Conservation (phyloP, 2,797 vertebrate genomes). For the Sebastes steindachneri region DNA sequence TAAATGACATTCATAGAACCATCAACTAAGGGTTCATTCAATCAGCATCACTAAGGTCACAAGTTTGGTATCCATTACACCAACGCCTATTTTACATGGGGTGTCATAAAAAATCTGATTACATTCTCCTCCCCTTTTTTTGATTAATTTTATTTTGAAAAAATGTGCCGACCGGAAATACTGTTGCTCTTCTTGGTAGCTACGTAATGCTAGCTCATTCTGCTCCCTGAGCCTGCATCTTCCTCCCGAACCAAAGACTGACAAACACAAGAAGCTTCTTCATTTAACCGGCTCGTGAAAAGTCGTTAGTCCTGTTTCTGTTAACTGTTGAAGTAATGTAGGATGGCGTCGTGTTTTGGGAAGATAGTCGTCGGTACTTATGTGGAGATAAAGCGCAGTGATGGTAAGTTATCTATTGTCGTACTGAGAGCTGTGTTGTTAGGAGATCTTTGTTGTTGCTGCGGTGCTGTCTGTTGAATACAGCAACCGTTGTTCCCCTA, state of each 20-base stretch:
- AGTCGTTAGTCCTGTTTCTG: constrained; percentile 29
- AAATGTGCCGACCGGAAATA: constrained; percentile 42
- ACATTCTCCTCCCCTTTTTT: too few species aligned
- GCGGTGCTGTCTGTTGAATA: constrained; percentile 60
- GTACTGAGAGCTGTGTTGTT: constrained; percentile 60
- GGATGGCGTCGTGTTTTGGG: constrained; percentile 93
- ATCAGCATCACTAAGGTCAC: too few species aligned
- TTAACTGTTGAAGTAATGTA: constrained; percentile 72
- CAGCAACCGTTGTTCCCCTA: constrained; percentile 61
- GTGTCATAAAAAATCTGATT: too few species aligned
- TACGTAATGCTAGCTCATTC: constrained; percentile 50
- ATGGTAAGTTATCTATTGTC: constrained; percentile 87
- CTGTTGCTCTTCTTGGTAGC: not conserved
- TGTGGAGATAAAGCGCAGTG: constrained; percentile 97
- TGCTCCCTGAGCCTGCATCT: constrained; percentile 51
- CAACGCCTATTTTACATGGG: too few species aligned
- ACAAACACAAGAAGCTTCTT: constrained; percentile 45
- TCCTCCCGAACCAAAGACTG: constrained; percentile 52
- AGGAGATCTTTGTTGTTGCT: constrained; percentile 79
- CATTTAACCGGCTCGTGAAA: constrained; percentile 32
- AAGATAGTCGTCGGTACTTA: constrained; percentile 94
- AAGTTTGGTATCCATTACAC: too few species aligned
- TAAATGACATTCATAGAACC: too few species aligned
- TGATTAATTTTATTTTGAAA: constrained; percentile 55
- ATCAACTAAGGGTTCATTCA: too few species aligned